These are phyloP conservation scores for Sarcophaga caerulescens DNA, from an alignment of 2,888 invertebrate species.

Conservation along the genomic window DNA sequence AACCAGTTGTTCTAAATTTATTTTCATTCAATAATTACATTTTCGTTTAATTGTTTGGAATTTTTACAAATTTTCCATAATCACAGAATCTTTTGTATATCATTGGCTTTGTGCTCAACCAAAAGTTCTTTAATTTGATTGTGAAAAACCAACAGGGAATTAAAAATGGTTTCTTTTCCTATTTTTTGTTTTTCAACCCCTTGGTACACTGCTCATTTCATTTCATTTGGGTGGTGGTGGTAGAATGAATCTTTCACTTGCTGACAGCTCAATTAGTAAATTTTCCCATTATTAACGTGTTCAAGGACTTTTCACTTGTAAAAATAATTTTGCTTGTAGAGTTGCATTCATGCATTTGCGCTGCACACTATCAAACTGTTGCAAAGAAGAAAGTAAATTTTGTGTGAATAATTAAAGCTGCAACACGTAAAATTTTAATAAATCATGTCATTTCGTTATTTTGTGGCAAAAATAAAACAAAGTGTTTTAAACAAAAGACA, in stretches of 20 bases:
- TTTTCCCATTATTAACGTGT: conserved; percentile 54
- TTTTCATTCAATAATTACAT: too few relatives aligned
- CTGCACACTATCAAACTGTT: background rate
- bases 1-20: too few relatives aligned
- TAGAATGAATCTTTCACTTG: conserved; percentile 37
- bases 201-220: conserved; percentile 35
- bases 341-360: background rate
- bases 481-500: background rate
- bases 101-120: background rate
- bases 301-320: conserved; percentile 36
- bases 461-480: too few relatives aligned
- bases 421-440: conserved; percentile 55
- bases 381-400: conserved; percentile 25
- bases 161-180: background rate
- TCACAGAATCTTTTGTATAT: background rate
- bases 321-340: conserved; percentile 1
- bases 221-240: conserved; percentile 8
- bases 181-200: background rate
- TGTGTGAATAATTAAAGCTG: conserved; percentile 50
- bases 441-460: conserved; percentile 33
- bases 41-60: too few relatives aligned
- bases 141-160: background rate
- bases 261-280: conserved; percentile 65
- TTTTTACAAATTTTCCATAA: too few relatives aligned
- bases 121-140: background rate